Base-by-base conservation (phyloP, 2,113 vertebrate species). In the Calcarius ornatus region DNA sequence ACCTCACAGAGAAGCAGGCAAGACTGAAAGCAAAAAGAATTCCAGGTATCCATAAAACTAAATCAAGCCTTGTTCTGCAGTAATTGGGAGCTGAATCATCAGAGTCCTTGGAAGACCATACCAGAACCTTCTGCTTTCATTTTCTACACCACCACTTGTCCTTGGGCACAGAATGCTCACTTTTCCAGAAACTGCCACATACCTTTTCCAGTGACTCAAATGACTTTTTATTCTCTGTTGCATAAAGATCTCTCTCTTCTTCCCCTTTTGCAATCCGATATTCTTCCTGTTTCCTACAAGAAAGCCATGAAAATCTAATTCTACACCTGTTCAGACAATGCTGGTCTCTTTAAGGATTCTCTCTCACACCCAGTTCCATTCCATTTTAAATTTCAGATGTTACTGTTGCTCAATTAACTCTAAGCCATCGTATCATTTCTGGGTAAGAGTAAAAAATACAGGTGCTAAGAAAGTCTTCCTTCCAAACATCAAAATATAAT, bases 211-310 rank as follows among this genome's bases (percentile, higher is more conserved):
- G 76, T 15, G 96, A 94, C 51, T 99, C 98, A 7, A 98, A 94
- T 35, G 98, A 96, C 66, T 98, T 98, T 95, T 97, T 99, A 96
- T 98, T 99, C 86, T 98, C 95, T 47, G 93, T 88, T 61, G 96
- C 97, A 97, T 99, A 99, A 53, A 99, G 95, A 28, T 96, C 80
- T 73, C 98, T 97, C 97, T 99, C 99, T 51, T 99, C 98, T 56
- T 99, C 98, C 31, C 99, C 99, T 97, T 98, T 99, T n/a, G 98
- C 97, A 69, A 97, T 94, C 72, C 99, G 98, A 81, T 98, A 98
- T 14, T 98, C 97, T 92, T 99, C 98, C 92, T 99, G 98, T 45
- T 98, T 94, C 94, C 99, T 99, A 70, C 27, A 91, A 85, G 42
- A 51, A 56, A 69, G 27, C 25, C 65, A 88, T 20, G 11, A 88